Base-by-base conservation (phyloP, 2,797 vertebrate species). In the Psittacula echo region DNA sequence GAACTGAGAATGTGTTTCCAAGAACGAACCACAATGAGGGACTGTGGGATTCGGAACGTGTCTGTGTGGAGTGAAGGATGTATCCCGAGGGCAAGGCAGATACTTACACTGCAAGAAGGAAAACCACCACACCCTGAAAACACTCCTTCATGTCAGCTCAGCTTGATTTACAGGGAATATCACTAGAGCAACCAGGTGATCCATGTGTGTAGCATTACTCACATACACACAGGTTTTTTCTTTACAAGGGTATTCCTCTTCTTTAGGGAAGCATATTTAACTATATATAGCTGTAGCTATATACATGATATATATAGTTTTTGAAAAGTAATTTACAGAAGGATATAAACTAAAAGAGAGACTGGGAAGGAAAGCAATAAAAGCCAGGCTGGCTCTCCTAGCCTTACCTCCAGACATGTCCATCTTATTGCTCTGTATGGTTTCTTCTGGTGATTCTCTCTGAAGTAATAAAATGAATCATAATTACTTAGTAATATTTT, bases 371-470 rank as follows among this genome's bases (percentile, higher is more conserved):
- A 68, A 71, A 77, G 41, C 67, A 77, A 50, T 22, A 70, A 78
- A 68, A 10, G 5, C 32, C 53, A 61, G 51, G 10, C 48, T 1
- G 0, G 22, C 45, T 79, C 29, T 77, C 21, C 23, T 32, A 4
- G 4, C 84, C 97, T 89, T 58, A 98, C 98, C 98, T 98, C 98
- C 98, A 97, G 98, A 96, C 95, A 99, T 95, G 87, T 99, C 98
- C 98, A 98, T 98, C 97, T 99, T 99, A 98, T 98, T 98, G 98
- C 98, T 98, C 97, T 99, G 99, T 97, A 98, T 97, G 92, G 98
- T 97, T 97, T 99, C 99, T 72, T 99, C 99, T 94, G 98, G 97
- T 67, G 98, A 98, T 95, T 99, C 99, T 98, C 99, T 99, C 99
- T 99, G 98, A 77, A 96, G 95, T 51, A 93, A 68, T 42, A 96